Evolutionary conservation across 2,113 vertebrate genomes (phyloP), one percentile per base, ranked within the genome.

Genomic region (Meriones unguiculatus): DNA sequence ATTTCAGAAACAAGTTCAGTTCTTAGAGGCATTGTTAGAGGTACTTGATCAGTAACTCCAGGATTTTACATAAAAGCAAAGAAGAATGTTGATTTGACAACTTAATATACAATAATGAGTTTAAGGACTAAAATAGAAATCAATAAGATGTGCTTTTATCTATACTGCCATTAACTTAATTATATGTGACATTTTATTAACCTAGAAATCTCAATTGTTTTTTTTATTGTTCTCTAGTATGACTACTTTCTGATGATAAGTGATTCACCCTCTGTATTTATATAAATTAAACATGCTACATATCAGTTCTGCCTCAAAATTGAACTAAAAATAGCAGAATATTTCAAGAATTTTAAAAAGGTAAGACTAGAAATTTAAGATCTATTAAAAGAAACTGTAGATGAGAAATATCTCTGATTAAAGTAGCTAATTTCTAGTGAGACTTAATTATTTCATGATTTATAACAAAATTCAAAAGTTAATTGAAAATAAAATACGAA

Each of bases 171-270:
- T 96, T 95, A 90, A 64, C 38, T 97, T 97, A 96, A 97, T 95
- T 95, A 88, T n/a, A 84, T 96, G 54, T 94, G 92, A 89, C 97
- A 97, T 88, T 97, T 96, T 95, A 97, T 93, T 93, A 97, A 95
- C 92, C 88, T 85, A 89, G 82, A 72, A 90, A 38, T 97, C 91
- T 92, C 90, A 87, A 25, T 96, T 95, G 22, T 87, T 97, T 97
- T 91, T 95, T 96, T 96, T 94, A 95, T 94, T 95, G 89, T 97
- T 92, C 69, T 92, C 46, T 7, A 69, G 94, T 94, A 93, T 91
- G 67, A 85, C 13, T 76, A 76, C 11, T 90, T 94, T 91, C 35
- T 92, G 73, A 35, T 54, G 17, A 93, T 91, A 69, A 91, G 38
- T 90, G 77, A 97, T 97, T 96, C 75, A 6, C 24, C 54, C 12